Evolutionary conservation across 2,888 invertebrate species (phyloP).

Genomic region (Scaptomyza tumidula): DNA sequence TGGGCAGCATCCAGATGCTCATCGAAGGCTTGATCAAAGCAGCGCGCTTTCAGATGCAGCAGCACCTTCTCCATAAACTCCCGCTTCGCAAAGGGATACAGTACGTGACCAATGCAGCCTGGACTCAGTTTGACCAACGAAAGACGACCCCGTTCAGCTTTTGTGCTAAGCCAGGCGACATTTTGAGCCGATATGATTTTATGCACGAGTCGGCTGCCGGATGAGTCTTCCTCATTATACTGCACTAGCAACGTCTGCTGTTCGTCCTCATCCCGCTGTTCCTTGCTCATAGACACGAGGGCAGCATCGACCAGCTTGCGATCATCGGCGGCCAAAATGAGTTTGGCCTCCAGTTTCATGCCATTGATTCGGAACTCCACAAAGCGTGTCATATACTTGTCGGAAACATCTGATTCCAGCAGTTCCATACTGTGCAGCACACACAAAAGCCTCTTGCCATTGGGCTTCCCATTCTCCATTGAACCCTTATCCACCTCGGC

Average conservation of each 20-base stretch:
- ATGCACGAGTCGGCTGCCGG: constrained; percentile 56
- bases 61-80: constrained; percentile 64
- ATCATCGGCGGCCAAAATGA: constrained; percentile 74
- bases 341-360: constrained; percentile 59
- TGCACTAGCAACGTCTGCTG: constrained; percentile 60
- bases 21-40: constrained; percentile 64
- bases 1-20: constrained; percentile 35
- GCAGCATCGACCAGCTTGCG: constrained; percentile 61
- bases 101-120: constrained; percentile 54
- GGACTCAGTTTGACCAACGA: constrained; percentile 43
- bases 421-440: constrained; percentile 77
- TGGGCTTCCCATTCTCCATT: constrained; percentile 35
- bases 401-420: constrained; percentile 61
- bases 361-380: constrained; percentile 67
- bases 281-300: constrained; percentile 46
- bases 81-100: constrained; percentile 58
- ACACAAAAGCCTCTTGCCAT: constrained; percentile 41
- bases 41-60: constrained; percentile 61
- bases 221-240: constrained; percentile 44
- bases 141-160: constrained; percentile 34
- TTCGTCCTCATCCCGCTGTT: constrained; percentile 34
- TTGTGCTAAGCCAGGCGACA: constrained; percentile 51
- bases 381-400: constrained; percentile 66
- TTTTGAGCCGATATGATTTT: constrained; percentile 50
- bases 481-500: constrained; percentile 72